Conservation (phyloP, 1,140 invertebrate genomes). For the Marisa cornuarietis region DNA sequence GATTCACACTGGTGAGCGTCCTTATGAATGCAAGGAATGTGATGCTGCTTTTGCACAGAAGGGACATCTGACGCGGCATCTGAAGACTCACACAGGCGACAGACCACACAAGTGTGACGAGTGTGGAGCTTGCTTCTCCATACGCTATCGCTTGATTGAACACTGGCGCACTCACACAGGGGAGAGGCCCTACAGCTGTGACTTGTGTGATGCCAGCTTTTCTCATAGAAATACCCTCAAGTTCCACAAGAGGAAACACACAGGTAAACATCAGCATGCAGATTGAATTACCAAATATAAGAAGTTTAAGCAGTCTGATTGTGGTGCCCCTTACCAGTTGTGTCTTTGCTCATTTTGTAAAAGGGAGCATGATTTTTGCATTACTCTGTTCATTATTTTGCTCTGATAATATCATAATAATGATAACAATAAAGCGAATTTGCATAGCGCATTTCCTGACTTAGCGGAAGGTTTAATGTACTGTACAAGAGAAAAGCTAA, state of each 20-base stretch:
- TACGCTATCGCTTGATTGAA: constrained; percentile 8
- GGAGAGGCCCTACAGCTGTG: constrained; percentile 17
- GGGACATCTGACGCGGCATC: constrained; percentile 14
- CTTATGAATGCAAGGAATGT: constrained; percentile 13
- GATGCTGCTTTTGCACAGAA: constrained; percentile 13
- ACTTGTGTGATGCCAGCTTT: constrained; percentile 15
- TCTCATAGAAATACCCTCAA: constrained; percentile 22
- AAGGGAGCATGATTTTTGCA: too few relatives aligned
- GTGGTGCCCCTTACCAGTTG: too few relatives aligned
- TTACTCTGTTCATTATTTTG: too few relatives aligned
- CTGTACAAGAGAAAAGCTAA: too few relatives aligned
- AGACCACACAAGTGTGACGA: constrained; percentile 22
- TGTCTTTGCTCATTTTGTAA: too few relatives aligned
- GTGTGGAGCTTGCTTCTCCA: constrained; percentile 18
- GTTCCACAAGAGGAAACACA: constrained; percentile 19
- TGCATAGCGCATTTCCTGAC: too few relatives aligned
- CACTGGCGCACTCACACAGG: constrained; percentile 25
- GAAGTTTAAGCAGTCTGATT: too few relatives aligned
- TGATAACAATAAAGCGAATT: too few relatives aligned
- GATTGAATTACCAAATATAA: too few relatives aligned
- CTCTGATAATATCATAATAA: too few relatives aligned
- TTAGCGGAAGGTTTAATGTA: too few relatives aligned
- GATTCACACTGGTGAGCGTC: constrained; percentile 14
- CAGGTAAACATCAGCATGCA: not conserved
- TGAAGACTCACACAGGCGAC: constrained; percentile 17